Conservation (phyloP, 2,113 vertebrate species). For the Notiomystis cincta region DNA sequence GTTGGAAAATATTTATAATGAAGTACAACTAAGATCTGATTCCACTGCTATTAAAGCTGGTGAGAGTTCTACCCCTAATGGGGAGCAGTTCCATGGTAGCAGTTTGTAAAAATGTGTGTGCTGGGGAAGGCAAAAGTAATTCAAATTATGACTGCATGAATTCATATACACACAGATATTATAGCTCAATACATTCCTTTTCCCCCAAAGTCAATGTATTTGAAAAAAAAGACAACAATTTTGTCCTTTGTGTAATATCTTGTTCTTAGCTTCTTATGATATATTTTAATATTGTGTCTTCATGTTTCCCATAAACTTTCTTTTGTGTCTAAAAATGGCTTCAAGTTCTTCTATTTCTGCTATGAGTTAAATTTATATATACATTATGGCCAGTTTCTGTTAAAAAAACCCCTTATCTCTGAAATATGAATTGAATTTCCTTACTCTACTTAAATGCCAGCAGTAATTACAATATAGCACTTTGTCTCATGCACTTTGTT, state of each 20-base stretch:
- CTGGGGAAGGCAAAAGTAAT: not conserved
- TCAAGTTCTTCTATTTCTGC: not conserved
- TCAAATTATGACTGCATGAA: not conserved
- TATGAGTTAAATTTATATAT: not conserved
- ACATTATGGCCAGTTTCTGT: not conserved
- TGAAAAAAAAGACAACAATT: not conserved
- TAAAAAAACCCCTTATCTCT: not conserved
- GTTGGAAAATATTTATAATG: not conserved
- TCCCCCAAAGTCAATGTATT: not conserved
- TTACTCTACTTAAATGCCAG: not conserved
- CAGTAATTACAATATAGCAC: not conserved
- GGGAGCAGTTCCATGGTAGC: not conserved
- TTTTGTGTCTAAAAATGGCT: not conserved
- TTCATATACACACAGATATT: not conserved
- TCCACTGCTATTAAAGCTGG: not conserved
- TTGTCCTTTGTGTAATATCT: not conserved
- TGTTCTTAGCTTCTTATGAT: not conserved
- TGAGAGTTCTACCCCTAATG: not conserved
- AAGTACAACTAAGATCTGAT: not conserved
- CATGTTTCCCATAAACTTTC: not conserved
- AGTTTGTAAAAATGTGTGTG: slow-evolving; percentile 15
- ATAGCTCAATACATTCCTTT: not conserved
- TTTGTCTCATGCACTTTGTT: not conserved
- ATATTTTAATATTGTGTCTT: not conserved
- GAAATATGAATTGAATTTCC: not conserved